Evolutionary conservation across 1,140 invertebrate genomes (phyloP), one percentile per base, ranked within the genome.

Genomic region (Eurosta solidaginis): DNA sequence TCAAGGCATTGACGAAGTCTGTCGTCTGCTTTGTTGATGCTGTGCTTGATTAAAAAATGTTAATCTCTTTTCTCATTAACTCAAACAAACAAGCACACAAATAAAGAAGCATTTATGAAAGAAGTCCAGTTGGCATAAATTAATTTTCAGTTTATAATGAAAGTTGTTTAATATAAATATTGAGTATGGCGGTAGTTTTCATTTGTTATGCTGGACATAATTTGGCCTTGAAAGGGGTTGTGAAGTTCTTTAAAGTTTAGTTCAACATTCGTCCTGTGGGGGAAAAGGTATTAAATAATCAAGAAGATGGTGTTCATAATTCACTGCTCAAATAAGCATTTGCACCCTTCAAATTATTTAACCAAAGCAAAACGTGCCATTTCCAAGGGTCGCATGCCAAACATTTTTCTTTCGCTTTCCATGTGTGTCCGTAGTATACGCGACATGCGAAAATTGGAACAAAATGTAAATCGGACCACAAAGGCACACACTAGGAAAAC

Each of bases 51-150:
- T n/a, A 40, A 68, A 68, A 68, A 42, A 40, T 40, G 33, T 68
- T 68, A 68, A 68, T 68, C 59, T n/a, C 17, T 40, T 68, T 68
- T 68, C 59, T 68, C 59, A 68, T 68, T 68, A 68, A 68, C n/a
- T 36, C 36, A 36, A 5, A 68, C 59, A 33, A 12, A 6, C 59
- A 40, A 3, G 20, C 29, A 59, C 1, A 20, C 10, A 33, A 25
- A 3, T 17, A 3, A 12, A 6, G 33, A 20, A 17, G 5, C 3
- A 68, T 29, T 40, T n/a, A 36, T 2, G n/a, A 68, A 42, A n/a
- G n/a, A 33, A 29, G 59, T 1, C 17, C 3, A 68, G 59, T 68
- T 42, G 33, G 59, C 59, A 68, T 22, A 40, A 68, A 68, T 68
- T 20, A 68, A 40, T 68, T 68, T 68, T 40, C 33, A 68, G 33